These are phyloP conservation scores for Microtus ochrogaster DNA, from an alignment of 2,113 vertebrate genomes.

Conservation along the genomic window DNA sequence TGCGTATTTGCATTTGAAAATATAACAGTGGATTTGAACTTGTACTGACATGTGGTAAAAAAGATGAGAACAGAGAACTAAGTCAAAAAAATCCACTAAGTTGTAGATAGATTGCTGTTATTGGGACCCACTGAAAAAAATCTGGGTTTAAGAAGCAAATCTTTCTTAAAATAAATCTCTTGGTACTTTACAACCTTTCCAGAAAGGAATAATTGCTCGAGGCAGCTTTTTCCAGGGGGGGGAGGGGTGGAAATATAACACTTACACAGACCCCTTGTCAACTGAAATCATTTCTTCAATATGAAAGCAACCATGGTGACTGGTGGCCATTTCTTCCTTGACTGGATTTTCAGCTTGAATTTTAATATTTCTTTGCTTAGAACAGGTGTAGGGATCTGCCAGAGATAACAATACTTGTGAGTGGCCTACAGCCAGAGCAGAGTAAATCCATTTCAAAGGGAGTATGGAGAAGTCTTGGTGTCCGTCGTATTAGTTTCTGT, in stretches of 20 bases:
- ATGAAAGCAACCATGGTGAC: neutral
- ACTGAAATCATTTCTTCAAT: slow-evolving; percentile 55
- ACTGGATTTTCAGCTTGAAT: neutral
- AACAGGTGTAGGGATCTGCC: slow-evolving; percentile 39
- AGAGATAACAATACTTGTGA: neutral
- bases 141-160: slow-evolving; percentile 74
- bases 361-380: neutral
- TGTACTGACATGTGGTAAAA: slow-evolving; percentile 72
- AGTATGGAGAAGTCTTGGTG: neutral
- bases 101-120: slow-evolving; percentile 82
- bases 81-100: slow-evolving; percentile 77
- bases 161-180: slow-evolving; percentile 78
- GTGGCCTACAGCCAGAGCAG: neutral
- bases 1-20: neutral
- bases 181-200: slow-evolving; percentile 63
- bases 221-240: slow-evolving; percentile 23
- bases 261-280: slow-evolving; percentile 7
- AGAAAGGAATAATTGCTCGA: slow-evolving; percentile 63
- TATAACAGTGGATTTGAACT: slow-evolving; percentile 51
- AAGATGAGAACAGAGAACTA: slow-evolving; percentile 61
- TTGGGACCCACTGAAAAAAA: slow-evolving; percentile 84
- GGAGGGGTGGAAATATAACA: slow-evolving; percentile 33
- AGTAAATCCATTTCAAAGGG: slow-evolving; percentile 19
- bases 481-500: slow-evolving; percentile 6
- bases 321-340: neutral